phyloP scores from a whole-genome alignment of 2,888 invertebrate genomes.

The Apomyelois bistriatella region DNA sequence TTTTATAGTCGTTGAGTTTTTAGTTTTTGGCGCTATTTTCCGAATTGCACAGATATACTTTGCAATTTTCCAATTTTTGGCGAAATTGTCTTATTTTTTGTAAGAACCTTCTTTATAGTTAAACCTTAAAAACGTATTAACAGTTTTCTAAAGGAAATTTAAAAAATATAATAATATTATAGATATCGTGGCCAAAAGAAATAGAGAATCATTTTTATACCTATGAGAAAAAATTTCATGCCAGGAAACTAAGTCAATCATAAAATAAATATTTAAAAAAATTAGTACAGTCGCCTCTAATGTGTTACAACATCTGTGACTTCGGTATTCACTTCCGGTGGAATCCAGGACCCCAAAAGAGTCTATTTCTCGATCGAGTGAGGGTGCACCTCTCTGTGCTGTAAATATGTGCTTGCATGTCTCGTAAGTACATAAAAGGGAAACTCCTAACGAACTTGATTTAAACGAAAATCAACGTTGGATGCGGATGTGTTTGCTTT shows the following conservation, averaged over 20 bases:
- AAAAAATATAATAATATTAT: too few species aligned
- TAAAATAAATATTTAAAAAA: background rate
- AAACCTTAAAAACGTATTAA: too few species aligned
- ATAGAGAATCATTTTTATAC: too few species aligned
- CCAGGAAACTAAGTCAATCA: background rate
- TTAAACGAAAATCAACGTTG: background rate
- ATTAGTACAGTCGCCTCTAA: conserved; percentile 11
- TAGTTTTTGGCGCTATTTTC: too few species aligned
- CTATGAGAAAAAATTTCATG: too few species aligned
- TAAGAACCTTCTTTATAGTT: too few species aligned
- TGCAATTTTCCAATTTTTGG: too few species aligned
- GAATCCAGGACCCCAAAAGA: conserved; percentile 57
- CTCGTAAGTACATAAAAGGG: background rate
- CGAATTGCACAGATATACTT: too few species aligned
- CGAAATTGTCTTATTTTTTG: too few species aligned
- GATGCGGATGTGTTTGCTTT: background rate
- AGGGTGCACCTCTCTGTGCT: conserved; percentile 42
- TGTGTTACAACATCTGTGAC: conserved; percentile 26
- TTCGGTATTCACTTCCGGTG: conserved; percentile 42
- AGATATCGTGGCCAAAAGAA: too few species aligned
- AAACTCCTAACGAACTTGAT: conserved; percentile 3
- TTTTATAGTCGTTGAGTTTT: too few species aligned
- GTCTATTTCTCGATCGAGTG: conserved; percentile 60
- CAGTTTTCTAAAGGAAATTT: too few species aligned
- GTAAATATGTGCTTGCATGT: conserved; percentile 1